A percentile compares a stretch with the other conserved stretches of the same genome.
phyloP scores from a whole-genome alignment of 2,113 vertebrate species.

The Prunella himalayana region DNA sequence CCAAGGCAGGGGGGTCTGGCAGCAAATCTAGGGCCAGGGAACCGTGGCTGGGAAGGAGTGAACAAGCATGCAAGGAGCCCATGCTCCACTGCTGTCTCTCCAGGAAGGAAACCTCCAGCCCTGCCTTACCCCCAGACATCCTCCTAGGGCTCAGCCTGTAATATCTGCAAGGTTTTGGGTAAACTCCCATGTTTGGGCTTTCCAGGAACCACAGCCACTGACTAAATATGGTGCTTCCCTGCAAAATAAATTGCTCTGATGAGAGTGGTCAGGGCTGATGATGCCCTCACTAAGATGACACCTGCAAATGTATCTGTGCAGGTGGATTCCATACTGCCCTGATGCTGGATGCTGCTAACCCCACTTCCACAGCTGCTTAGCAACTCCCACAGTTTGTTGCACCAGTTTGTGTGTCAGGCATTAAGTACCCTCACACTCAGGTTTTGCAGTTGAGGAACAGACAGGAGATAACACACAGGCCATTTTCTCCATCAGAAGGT shows the following conservation, averaged over 20 bases:
- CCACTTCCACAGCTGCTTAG: not conserved
- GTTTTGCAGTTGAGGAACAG: not conserved
- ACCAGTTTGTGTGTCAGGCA: fast-evolving
- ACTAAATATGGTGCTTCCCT: fast-evolving
- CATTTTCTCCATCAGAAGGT: not conserved
- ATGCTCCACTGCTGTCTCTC: not conserved
- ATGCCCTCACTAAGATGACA: not conserved
- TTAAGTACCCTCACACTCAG: not conserved
- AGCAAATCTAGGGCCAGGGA: not conserved
- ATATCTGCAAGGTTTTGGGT: not conserved
- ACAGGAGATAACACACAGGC: not conserved
- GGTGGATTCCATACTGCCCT: not conserved
- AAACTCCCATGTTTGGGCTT: fast-evolving
- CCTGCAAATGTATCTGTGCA: not conserved
- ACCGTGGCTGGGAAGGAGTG: not conserved
- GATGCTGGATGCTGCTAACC: not conserved
- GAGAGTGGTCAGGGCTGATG: not conserved
- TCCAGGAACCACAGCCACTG: not conserved
- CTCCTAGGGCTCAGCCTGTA: not conserved
- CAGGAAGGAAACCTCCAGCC: not conserved
- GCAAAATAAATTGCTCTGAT: not conserved
- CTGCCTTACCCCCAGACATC: not conserved
- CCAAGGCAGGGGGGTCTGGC: not conserved
- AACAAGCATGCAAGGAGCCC: not conserved
- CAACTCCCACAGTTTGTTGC: not conserved